These are phyloP conservation scores for Muschampia staudingeri DNA, from an alignment of 2,888 invertebrate species.

Conservation along the genomic window DNA sequence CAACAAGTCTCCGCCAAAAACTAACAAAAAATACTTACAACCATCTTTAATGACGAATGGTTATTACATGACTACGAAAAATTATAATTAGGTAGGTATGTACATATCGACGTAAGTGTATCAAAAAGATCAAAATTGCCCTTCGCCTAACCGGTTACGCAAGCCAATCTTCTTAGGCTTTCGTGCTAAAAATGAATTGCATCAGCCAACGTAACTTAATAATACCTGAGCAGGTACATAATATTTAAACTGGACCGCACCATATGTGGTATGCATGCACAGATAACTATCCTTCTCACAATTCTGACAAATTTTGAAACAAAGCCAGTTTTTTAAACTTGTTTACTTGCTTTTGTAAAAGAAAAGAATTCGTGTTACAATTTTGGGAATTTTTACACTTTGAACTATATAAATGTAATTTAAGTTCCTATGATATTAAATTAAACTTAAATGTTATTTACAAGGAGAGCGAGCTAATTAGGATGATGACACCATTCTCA, in stretches of 20 bases:
- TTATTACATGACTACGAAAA: not conserved
- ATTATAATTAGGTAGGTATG: not conserved
- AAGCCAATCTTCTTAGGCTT: slow-evolving; percentile 37
- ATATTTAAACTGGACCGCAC: slow-evolving; percentile 56
- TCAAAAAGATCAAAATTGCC: slow-evolving; percentile 20
- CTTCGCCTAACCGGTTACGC: slow-evolving; percentile 39
- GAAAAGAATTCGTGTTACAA: not conserved
- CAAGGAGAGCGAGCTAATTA: no score
- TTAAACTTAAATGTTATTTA: no score
- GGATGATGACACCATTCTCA: no score
- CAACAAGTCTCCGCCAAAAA: no score
- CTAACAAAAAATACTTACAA: no score
- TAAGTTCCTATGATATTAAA: no score
- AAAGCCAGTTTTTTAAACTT: not conserved
- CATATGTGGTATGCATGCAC: slow-evolving; percentile 41
- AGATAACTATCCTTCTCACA: slow-evolving; percentile 11
- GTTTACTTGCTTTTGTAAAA: not conserved
- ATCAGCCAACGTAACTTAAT: slow-evolving; percentile 45
- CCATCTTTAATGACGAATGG: not conserved
- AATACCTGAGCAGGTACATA: slow-evolving; percentile 9
- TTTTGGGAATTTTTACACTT: not conserved
- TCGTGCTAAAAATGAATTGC: slow-evolving; percentile 53
- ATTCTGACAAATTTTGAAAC: slow-evolving; percentile 9
- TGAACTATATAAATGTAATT: not conserved
- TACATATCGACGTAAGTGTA: not conserved